Base-by-base conservation (phyloP, 1,140 invertebrate genomes). In the Dermatophagoides farinae region DNA sequence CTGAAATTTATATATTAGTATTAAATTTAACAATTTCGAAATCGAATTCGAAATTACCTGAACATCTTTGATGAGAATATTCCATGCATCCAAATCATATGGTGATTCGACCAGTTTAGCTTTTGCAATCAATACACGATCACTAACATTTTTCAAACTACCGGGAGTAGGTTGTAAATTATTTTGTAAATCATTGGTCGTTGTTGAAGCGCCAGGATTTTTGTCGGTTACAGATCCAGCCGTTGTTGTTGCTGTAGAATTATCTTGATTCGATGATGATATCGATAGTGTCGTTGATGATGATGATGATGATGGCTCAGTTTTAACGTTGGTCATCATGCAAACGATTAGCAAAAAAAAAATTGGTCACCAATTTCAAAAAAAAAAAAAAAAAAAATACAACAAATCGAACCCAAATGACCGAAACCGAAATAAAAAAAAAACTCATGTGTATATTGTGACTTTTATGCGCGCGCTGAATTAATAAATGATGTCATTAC, bases 41-140 rank as follows among this genome's bases (percentile, higher is more conserved):
- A 44, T 41, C 12, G n/a, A 23, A 54, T n/a, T 38, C 10, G 23
- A 38, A 59, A 20, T 38, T 68, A 76, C 76, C 70, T 76, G 74
- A 4, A 88, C 84, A 76, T 97, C 91, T 65, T 91, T 77, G 5
- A 97, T 81, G 25, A 97, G 77, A 50, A 96, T 78, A 63, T 88
- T 91, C 93, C 93, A 97, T 40, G 91, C 88, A 72, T 97, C 93
- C 31, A 93, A 80, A 72, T 97, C 91, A 70, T 88, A 93, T 0
- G 81, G 80, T 65, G 88, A 85, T 50, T 85, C 81, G 68, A 89
- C 82, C 23, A 78, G 72, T 0, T 88, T 80, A 54, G 71, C 72
- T 61, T 76, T 73, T 25, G 76, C 66, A 40, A 65, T 68, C 12
- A 60, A n/a, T 9, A 60, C 58, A 22, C 58, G 43, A 16, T 60